Evolutionary conservation across 2,113 vertebrate genomes (phyloP).

Genomic region (Carassius gibelio): DNA sequence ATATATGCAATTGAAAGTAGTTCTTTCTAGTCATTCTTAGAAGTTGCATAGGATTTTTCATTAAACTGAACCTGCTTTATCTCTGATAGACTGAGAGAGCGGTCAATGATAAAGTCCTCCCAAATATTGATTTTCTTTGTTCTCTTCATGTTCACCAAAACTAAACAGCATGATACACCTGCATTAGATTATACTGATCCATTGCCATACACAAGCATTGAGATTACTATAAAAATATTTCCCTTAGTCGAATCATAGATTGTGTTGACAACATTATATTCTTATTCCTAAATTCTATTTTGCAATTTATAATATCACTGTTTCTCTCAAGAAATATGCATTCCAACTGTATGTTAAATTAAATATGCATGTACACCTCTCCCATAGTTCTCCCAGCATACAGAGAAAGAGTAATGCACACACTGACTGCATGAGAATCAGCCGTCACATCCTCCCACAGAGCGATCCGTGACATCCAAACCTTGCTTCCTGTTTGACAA

Average conservation of each 20-base stretch:
- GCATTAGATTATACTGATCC: not conserved
- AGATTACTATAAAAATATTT: not conserved
- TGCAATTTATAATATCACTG: not conserved
- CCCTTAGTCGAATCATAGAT: not conserved
- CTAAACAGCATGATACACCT: not conserved
- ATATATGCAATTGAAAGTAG: not conserved
- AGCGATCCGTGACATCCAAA: constrained; percentile 32
- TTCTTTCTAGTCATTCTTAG: not conserved
- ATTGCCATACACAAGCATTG: not conserved
- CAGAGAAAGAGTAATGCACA: constrained; percentile 3
- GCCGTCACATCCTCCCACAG: not conserved
- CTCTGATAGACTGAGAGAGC: not conserved
- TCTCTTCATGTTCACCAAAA: constrained; percentile 35
- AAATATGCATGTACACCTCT: not conserved
- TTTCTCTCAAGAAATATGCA: not conserved
- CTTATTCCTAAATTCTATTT: constrained; percentile 8
- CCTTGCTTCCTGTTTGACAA: constrained; percentile 25
- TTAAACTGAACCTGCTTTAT: not conserved
- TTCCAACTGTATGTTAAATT: too few species aligned
- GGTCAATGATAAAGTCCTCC: not conserved
- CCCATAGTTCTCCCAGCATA: constrained; percentile 16
- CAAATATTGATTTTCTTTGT: constrained; percentile 65
- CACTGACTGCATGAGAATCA: constrained; percentile 35
- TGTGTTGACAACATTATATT: not conserved
- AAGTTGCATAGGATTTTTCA: not conserved